Evolutionary conservation across 1,140 invertebrate species (phyloP), one percentile per base, ranked within the genome.

Genomic region (Nasonia giraulti): DNA sequence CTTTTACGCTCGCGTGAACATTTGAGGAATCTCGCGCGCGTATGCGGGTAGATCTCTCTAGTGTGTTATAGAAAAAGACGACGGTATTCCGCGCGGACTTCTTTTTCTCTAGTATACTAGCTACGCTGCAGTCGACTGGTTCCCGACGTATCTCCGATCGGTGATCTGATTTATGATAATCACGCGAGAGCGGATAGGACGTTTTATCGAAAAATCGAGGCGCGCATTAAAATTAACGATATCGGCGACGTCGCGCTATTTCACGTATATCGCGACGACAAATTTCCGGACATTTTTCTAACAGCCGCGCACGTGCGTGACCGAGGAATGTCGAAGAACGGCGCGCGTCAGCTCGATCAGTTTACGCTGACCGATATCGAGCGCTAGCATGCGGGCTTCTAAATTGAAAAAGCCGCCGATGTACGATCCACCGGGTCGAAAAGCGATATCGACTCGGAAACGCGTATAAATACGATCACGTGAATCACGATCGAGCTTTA

Each of bases 121-220:
- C 47, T 50, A 20, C 2, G 14, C 12, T 17, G 55, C 20, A 62
- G 69, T 37, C 69, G 33, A 73, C 69, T 73, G 69, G 23, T 73
- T 31, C 20, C 11, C 27, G 69, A 73, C n/a, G n/a, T 62, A 62
- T 62, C 55, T 62, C 17, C 20, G 55, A 62, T 62, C 27, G 69
- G 5, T 73, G 33, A 73, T 73, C 69, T 73, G 27, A 73, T 73
- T 73, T 73, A 73, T 31, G 69, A 73, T 73, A 73, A 73, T 73
- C 33, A 37, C 27, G 69, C 31, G 68, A 8, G 20, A 8, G 68
- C 12, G 47, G 55, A 0, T 20, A 37, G 33, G 5, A 4, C 5
- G 33, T 37, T 37, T 37, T 37, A 5, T 37, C 33, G 33, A 37
- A 37, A 37, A 37, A 37, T 37, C 33, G 5, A 37, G 5, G 40